A percentile compares a stretch with the other conserved stretches of the same genome.
phyloP scores from a whole-genome alignment of 1,140 invertebrate species.

The Papilio helenus region DNA sequence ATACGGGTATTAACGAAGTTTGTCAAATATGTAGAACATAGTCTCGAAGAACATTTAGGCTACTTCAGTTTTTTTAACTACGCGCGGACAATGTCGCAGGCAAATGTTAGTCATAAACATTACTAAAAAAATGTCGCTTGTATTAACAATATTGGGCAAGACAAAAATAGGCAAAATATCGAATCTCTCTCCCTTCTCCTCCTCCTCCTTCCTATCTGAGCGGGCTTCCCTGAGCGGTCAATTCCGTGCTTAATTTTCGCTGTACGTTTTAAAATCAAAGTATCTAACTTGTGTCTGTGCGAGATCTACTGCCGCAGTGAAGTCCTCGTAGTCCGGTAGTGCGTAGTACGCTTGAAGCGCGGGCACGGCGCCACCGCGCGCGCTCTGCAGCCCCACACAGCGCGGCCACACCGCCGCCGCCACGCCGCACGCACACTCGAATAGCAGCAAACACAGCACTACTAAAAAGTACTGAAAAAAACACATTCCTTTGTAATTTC shows the following conservation, averaged over 20 bases:
- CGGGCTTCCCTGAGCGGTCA: neutral
- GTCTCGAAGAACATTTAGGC: too few relatives aligned
- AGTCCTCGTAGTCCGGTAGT: conserved; percentile 87
- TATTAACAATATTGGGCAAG: too few relatives aligned
- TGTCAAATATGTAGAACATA: too few relatives aligned
- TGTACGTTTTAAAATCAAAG: conserved; percentile 24
- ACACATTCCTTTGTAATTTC: neutral
- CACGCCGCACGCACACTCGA: conserved; percentile 88
- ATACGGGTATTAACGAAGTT: too few relatives aligned
- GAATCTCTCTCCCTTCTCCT: too few relatives aligned
- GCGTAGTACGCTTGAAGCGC: conserved; percentile 90
- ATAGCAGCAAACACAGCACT: conserved; percentile 87
- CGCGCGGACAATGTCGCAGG: too few relatives aligned
- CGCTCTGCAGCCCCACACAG: conserved; percentile 88
- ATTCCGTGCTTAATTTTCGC: neutral
- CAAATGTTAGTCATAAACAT: too few relatives aligned
- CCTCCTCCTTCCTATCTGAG: too few relatives aligned
- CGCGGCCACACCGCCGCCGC: conserved; percentile 91
- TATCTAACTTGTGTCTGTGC: conserved; percentile 72
- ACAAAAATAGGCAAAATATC: too few relatives aligned
- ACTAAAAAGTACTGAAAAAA: conserved; percentile 87
- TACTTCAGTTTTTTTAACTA: too few relatives aligned
- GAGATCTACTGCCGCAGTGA: conserved; percentile 89
- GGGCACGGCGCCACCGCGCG: conserved; percentile 86
- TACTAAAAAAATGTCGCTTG: too few relatives aligned